phyloP scores from a whole-genome alignment of 2,797 vertebrate genomes.

The Halcyon leucocephala region DNA sequence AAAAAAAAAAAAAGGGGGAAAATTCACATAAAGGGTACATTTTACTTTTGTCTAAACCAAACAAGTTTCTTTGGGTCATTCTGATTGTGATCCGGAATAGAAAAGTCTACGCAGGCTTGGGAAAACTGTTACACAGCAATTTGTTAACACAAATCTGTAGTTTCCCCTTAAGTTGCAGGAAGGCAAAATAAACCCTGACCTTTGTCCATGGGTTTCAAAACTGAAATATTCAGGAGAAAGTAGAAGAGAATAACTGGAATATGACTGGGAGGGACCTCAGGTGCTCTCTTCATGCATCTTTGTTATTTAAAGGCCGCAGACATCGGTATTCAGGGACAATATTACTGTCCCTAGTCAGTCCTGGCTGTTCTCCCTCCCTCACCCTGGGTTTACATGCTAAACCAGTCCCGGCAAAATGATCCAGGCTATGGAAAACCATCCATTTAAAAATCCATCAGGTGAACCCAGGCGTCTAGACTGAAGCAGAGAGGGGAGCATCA shows the following conservation, averaged over 20 bases:
- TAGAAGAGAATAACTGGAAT: not conserved
- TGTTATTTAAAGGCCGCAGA: not conserved
- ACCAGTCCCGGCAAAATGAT: not conserved
- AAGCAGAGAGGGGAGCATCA: rapidly evolving
- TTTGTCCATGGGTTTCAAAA: not conserved
- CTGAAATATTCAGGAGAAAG: not conserved
- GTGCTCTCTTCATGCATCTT: not conserved
- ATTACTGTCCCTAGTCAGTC: not conserved
- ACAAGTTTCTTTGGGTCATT: not conserved
- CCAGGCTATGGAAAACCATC: not conserved
- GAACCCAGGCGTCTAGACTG: not conserved
- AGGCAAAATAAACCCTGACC: not conserved
- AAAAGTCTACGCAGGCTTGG: not conserved
- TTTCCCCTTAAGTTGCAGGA: not conserved
- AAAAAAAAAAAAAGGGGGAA: no score
- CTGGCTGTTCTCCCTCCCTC: not conserved
- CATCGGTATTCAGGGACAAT: not conserved
- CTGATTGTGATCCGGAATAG: not conserved
- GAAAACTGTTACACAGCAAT: not conserved
- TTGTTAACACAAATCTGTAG: not conserved
- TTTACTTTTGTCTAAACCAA: not conserved
- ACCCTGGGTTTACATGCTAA: rapidly evolving
- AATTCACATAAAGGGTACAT: not conserved
- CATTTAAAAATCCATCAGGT: not conserved
- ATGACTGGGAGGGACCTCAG: not conserved